These are phyloP conservation scores for Climacteris rufus DNA, from an alignment of 2,113 vertebrate species.

Conservation along the genomic window DNA sequence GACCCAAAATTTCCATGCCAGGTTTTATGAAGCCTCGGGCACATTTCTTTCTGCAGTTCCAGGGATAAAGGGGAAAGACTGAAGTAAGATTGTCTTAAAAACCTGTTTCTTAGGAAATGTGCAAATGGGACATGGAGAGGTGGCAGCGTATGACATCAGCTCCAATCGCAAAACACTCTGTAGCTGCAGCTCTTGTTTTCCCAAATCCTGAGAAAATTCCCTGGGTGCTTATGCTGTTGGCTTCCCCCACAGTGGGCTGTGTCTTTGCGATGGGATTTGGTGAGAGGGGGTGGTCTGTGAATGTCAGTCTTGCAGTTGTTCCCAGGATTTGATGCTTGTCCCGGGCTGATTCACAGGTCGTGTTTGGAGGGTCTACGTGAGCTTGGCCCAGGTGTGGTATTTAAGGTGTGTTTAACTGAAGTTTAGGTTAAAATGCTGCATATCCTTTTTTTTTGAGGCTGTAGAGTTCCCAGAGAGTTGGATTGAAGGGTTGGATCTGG, in stretches of 20 bases:
- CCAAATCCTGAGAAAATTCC: not conserved
- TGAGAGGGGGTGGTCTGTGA: too few relatives aligned
- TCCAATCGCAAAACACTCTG: too few relatives aligned
- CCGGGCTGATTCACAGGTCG: rapidly evolving
- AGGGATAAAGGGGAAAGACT: not conserved
- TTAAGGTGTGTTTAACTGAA: not conserved
- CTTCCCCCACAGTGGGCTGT: not conserved
- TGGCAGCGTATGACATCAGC: not conserved
- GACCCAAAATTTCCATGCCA: not conserved
- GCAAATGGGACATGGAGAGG: rapidly evolving
- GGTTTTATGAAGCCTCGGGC: rapidly evolving
- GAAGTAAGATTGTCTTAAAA: too few relatives aligned
- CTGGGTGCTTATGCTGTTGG: not conserved
- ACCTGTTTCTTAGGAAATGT: not conserved
- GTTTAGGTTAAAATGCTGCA: not conserved
- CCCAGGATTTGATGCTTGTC: not conserved
- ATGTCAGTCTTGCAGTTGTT: not conserved
- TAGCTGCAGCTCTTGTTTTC: not conserved
- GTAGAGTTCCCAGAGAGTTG: not conserved
- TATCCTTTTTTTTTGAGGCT: rapidly evolving
- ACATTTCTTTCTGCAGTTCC: not conserved
- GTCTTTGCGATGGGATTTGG: not conserved
- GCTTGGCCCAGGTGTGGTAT: not conserved
- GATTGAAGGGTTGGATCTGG: not conserved
- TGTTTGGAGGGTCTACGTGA: not conserved